These are phyloP conservation scores for Aphodius granarius DNA, from an alignment of 2,888 invertebrate genomes.

Conservation along the genomic window DNA sequence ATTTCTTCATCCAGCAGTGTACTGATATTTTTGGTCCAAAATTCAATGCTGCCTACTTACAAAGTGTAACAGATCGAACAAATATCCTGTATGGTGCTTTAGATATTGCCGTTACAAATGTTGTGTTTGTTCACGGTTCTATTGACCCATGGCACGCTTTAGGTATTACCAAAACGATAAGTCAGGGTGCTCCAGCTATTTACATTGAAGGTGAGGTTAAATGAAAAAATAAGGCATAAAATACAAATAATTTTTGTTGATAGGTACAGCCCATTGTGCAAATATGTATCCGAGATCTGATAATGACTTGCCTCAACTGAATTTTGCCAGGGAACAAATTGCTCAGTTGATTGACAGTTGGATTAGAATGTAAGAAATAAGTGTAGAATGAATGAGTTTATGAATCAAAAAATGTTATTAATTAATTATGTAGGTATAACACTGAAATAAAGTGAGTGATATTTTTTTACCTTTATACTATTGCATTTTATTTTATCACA, in stretches of 20 bases:
- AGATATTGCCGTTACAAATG: conserved; percentile 68
- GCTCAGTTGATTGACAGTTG: conserved; percentile 61
- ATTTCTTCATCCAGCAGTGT: conserved; percentile 82
- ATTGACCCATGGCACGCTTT: conserved; percentile 89
- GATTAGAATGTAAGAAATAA: conserved; percentile 43
- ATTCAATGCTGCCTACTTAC: conserved; percentile 65
- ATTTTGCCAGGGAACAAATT: conserved; percentile 68
- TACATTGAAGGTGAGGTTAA: conserved; percentile 70
- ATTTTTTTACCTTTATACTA: neutral
- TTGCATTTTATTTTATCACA: neutral
- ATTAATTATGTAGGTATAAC: neutral
- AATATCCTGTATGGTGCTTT: conserved; percentile 81
- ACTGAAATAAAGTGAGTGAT: neutral
- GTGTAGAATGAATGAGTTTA: neutral
- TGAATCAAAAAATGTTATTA: neutral
- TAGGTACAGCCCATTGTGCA: conserved; percentile 94
- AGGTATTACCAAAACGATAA: conserved; percentile 65
- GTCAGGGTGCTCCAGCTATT: conserved; percentile 67
- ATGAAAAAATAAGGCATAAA: neutral
- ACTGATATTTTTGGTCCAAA: conserved; percentile 78
- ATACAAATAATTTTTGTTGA: conserved; percentile 24
- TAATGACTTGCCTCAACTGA: conserved; percentile 68
- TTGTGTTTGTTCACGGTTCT: conserved; percentile 85
- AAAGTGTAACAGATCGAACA: conserved; percentile 67
- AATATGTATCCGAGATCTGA: conserved; percentile 83